Conservation (phyloP, 2,113 vertebrate genomes). For the Halcyon senegalensis region DNA sequence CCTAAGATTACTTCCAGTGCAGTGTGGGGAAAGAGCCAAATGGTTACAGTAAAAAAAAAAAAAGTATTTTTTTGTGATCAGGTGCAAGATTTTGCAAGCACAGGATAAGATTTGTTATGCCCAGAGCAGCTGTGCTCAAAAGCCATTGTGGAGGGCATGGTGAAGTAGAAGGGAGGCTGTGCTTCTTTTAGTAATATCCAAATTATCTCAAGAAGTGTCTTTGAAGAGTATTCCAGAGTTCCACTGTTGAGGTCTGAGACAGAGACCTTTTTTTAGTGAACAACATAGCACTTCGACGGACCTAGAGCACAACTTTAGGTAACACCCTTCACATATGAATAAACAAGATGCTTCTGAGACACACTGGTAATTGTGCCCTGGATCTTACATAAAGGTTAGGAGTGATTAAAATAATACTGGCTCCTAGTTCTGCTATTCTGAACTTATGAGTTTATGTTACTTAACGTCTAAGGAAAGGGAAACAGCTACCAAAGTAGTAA, state of each 20-base stretch:
- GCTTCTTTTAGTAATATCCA: not conserved
- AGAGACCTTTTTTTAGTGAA: not conserved
- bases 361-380: not conserved
- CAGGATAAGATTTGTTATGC: not conserved
- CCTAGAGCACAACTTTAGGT: not conserved
- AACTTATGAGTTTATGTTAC: not conserved
- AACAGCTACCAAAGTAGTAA: not conserved
- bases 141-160: not conserved
- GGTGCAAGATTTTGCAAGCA: not conserved
- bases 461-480: not conserved
- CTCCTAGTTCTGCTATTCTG: not conserved
- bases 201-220: not conserved
- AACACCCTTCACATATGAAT: not conserved
- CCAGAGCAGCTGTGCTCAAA: not conserved
- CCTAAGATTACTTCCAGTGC: not conserved
- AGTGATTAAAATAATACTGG: not conserved
- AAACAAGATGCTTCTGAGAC: not conserved
- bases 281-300: accelerated
- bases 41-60: not conserved
- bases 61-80: not conserved
- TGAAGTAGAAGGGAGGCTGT: not conserved
- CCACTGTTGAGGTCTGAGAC: accelerated
- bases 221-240: not conserved
- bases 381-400: not conserved
- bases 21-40: not conserved